These are phyloP conservation scores for Ivindomyrus marchei DNA, from an alignment of 2,113 vertebrate genomes.

Conservation along the genomic window DNA sequence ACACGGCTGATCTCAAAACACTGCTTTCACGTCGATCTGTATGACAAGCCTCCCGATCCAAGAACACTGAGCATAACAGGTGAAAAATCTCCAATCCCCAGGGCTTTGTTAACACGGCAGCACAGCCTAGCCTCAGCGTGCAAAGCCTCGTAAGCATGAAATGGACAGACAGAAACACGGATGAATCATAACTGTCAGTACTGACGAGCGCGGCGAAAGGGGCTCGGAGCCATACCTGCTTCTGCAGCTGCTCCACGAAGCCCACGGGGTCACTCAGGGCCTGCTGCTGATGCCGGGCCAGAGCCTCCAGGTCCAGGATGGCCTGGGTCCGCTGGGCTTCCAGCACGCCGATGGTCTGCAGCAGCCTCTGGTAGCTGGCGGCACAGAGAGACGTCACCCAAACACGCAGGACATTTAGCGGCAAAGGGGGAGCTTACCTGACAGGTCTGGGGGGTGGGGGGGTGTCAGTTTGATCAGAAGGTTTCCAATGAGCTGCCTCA, in stretches of 20 bases:
- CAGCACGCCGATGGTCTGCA: constrained; percentile 94
- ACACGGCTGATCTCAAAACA: not conserved
- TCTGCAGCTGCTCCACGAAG: constrained; percentile 97
- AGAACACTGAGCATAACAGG: not conserved
- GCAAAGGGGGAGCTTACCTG: not conserved
- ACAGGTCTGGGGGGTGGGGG: not conserved
- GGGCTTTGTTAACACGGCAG: not conserved
- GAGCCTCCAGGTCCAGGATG: constrained; percentile 88
- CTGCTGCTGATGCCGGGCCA: constrained; percentile 84
- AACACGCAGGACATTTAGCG: not conserved
- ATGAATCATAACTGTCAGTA: not conserved
- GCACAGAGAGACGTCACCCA: constrained; percentile 26
- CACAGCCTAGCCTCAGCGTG: not conserved
- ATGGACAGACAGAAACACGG: not conserved
- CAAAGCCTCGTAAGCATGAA: not conserved
- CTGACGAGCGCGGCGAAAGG: not conserved
- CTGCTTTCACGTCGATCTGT: not conserved
- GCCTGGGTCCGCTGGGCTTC: constrained; percentile 96
- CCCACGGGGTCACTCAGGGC: constrained; percentile 81
- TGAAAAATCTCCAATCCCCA: not conserved
- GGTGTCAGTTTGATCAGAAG: not conserved
- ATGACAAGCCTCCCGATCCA: not conserved
- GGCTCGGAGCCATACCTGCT: constrained; percentile 67
- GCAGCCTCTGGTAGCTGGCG: constrained; percentile 94
- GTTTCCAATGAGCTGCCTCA: not conserved